These are phyloP conservation scores for Aradus depressus DNA, from an alignment of 2,888 invertebrate species.

Conservation along the genomic window DNA sequence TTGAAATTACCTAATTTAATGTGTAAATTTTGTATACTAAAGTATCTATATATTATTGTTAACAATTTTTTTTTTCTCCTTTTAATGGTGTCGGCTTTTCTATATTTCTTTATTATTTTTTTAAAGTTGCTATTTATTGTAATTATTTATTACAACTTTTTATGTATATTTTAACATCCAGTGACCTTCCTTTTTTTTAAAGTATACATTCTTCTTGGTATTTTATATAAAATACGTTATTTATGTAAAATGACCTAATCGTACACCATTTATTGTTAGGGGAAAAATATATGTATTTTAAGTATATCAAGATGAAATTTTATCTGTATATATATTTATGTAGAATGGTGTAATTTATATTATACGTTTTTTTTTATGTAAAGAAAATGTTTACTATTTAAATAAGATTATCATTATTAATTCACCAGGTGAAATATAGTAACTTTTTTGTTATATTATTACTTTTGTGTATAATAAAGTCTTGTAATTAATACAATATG, in stretches of 20 bases:
- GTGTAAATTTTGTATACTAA: not conserved
- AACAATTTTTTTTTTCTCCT: not conserved
- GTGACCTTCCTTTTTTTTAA: conserved; percentile 12
- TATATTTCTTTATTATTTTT: not conserved
- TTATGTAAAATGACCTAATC: too few relatives aligned
- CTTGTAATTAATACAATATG: conserved; percentile 6
- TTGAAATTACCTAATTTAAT: too few relatives aligned
- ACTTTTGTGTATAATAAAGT: too few relatives aligned
- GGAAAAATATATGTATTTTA: conserved; percentile 4
- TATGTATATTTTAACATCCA: conserved; percentile 1
- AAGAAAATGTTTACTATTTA: too few relatives aligned
- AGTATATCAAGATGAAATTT: conserved; percentile 5
- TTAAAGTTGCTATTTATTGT: too few relatives aligned
- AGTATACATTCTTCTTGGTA: too few relatives aligned
- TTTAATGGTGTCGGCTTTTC: not conserved
- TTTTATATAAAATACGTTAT: too few relatives aligned
- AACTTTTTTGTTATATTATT: too few relatives aligned
- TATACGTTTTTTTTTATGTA: too few relatives aligned
- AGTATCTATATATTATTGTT: not conserved
- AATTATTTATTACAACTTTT: conserved; percentile 7
- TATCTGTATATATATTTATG: conserved; percentile 11
- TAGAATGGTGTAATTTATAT: conserved; percentile 5
- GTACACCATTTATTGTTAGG: too few relatives aligned
- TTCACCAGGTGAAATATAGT: too few relatives aligned
- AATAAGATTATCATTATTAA: too few relatives aligned